Evolutionary conservation across 2,797 vertebrate genomes (phyloP), one percentile per base, ranked within the genome.

Genomic region (Otolemur crassicaudatus): DNA sequence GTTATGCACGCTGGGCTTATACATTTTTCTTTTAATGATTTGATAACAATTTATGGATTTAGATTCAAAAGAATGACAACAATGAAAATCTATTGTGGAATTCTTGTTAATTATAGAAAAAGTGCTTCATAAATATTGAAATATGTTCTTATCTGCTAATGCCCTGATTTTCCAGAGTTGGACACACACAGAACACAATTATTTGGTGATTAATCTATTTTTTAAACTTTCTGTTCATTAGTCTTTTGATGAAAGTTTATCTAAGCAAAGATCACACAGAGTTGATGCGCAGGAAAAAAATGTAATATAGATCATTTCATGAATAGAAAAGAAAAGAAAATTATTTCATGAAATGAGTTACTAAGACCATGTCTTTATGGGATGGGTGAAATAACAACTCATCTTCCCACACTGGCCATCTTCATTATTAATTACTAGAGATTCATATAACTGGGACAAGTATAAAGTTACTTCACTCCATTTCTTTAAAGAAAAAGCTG

Each of bases 71-170:
- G 27, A 23, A 87, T 9, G 31, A 61, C 11, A 25, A 92, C n/a
- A 60, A 72, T 65, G 16, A 77, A 65, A 83, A 69, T 37, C 58
- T 40, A 40, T 76, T 75, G n/a, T 16, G 9, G 90, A 65, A 69
- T 43, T 43, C 77, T 34, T 43, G 83, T 76, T 94, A 93, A 95
- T 92, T 82, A 77, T 67, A 25, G 86, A 84, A 65, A 90, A 93
- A 23, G 63, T 2, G 63, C 92, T 90, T 96, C 97, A 94, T 97
- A 65, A 75, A 94, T 97, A 95, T 97, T 56, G 89, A 97, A 94
- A 94, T 53, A 1, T 4, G 34, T 43, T n/a, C 82, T 60, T 19
- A 0, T 43, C 67, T 37, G 89, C 25, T 0, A 25, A 29, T 80
- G 95, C 34, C 94, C 96, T 94, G 92, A 2, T 88, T 95, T 85